Conservation (phyloP, 2,113 vertebrate genomes). For the Psephotus haematonotus region DNA sequence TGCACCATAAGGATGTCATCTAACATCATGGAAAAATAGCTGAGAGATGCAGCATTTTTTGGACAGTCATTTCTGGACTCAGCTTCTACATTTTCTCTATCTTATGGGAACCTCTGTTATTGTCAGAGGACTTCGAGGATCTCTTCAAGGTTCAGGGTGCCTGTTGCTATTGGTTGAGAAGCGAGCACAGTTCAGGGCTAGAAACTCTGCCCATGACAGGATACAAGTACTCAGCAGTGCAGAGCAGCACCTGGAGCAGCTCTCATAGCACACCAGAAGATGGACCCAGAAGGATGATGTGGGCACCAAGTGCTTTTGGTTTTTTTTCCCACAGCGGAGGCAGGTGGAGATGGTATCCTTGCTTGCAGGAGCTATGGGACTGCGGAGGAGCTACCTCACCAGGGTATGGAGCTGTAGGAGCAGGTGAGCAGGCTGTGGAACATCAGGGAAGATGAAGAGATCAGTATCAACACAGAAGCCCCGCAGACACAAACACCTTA, state of each 20-base stretch:
- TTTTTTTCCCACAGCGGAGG: fast-evolving
- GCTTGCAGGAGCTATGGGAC: neutral
- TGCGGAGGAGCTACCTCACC: neutral
- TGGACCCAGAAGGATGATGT: neutral
- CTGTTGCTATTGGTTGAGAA: neutral
- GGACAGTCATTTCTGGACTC: neutral
- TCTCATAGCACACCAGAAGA: neutral
- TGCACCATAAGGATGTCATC: neutral
- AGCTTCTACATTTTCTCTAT: neutral
- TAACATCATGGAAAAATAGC: neutral
- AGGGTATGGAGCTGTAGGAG: neutral
- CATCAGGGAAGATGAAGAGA: neutral
- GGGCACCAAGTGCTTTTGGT: fast-evolving
- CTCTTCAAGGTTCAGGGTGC: neutral
- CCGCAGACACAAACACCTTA: fast-evolving
- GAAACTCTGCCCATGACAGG: neutral
- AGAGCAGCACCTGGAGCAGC: neutral
- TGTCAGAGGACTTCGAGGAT: neutral
- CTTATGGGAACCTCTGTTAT: neutral
- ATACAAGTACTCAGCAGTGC: neutral
- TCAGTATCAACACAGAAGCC: neutral
- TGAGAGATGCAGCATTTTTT: neutral
- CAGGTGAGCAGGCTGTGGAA: neutral
- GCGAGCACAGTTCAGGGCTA: neutral
- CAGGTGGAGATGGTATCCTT: neutral